phyloP scores from a whole-genome alignment of 1,140 invertebrate genomes.

The Brachionus koreanus region DNA sequence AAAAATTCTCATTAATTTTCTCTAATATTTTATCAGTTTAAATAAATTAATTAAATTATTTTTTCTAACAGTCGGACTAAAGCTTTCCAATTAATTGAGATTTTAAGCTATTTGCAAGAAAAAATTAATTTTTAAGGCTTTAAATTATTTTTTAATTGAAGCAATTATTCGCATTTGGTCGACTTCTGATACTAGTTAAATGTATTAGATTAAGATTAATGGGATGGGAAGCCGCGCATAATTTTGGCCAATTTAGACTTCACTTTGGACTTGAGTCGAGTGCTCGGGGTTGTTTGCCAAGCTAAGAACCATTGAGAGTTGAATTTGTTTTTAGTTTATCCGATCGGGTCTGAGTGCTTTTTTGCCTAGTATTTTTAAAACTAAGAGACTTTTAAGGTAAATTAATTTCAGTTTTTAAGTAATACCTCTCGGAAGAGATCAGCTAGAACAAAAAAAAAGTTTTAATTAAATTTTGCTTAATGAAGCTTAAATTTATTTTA shows the following conservation, averaged over 20 bases:
- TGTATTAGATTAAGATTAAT: slow-evolving; percentile 5
- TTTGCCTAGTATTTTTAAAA: not conserved
- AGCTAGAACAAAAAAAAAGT: not conserved
- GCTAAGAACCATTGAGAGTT: not conserved
- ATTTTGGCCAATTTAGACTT: not conserved
- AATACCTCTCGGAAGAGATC: not conserved
- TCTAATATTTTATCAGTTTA: not conserved
- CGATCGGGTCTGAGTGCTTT: not conserved
- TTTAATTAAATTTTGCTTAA: not conserved
- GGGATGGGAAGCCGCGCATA: not conserved
- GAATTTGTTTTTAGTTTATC: not conserved
- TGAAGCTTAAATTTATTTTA: not conserved
- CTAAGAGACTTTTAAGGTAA: not conserved
- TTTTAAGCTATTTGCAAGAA: not conserved
- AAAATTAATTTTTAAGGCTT: not conserved
- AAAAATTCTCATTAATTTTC: not conserved
- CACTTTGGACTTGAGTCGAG: not conserved
- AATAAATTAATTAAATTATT: not conserved
- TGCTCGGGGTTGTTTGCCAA: not conserved
- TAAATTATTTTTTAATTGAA: not conserved
- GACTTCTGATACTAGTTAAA: not conserved
- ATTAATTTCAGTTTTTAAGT: not conserved
- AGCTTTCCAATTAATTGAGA: no score
- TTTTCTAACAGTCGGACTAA: no score
- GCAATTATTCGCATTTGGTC: not conserved